Evolutionary conservation across 2,888 invertebrate species (phyloP).

Genomic region (Nipponacmea schrenckii): DNA sequence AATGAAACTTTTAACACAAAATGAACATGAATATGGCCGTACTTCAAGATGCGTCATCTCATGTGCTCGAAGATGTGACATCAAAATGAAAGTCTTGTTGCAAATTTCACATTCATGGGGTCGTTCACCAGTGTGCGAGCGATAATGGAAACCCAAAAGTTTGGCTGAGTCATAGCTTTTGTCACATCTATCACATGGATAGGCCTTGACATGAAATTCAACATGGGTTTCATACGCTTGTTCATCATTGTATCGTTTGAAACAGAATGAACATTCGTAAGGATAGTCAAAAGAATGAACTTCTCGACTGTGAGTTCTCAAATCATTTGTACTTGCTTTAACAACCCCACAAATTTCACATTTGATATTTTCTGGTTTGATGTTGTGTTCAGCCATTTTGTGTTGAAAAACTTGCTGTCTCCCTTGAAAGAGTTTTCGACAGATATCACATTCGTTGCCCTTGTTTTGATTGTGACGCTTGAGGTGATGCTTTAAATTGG

Average conservation of each 20-base stretch:
- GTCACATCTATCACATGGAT: not conserved
- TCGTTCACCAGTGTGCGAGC: not conserved
- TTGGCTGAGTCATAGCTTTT: not conserved
- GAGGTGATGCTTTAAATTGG: not conserved
- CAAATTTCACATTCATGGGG: not conserved
- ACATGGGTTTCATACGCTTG: not conserved
- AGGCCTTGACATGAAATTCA: not conserved
- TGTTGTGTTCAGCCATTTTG: not conserved
- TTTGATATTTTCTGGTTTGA: not conserved
- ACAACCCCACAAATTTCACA: not conserved
- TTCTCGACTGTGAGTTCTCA: not conserved
- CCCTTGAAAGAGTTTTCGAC: not conserved
- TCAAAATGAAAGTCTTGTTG: not conserved
- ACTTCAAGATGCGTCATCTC: not conserved
- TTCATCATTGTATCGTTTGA: not conserved
- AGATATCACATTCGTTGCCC: not conserved
- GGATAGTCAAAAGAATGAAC: not conserved
- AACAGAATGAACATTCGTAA: not conserved
- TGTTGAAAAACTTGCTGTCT: constrained; percentile 2
- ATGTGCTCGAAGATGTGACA: not conserved
- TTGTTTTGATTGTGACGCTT: not conserved
- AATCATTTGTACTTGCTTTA: not conserved
- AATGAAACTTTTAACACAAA: not conserved
- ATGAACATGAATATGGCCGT: not conserved
- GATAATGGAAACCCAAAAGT: not conserved